phyloP scores from a whole-genome alignment of 2,797 vertebrate genomes.

The Podarcis siculus region DNA sequence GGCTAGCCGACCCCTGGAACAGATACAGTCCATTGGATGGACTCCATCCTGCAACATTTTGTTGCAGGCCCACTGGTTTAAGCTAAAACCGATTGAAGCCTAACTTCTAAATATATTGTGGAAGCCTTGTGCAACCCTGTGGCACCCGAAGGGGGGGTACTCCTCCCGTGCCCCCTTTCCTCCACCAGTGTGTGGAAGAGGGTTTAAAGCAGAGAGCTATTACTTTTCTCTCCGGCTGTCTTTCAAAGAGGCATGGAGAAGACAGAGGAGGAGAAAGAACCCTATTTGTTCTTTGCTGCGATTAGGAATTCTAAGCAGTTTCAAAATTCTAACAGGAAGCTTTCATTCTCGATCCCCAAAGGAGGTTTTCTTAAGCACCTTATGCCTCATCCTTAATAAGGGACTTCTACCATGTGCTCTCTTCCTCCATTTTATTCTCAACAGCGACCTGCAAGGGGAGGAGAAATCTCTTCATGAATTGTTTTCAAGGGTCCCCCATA shows the following conservation, averaged over 20 bases:
- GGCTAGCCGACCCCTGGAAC: background rate
- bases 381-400: background rate
- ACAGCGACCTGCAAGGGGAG: conserved; percentile 7
- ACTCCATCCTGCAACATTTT: background rate
- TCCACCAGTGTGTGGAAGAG: too few relatives aligned
- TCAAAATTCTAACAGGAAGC: background rate
- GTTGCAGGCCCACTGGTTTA: background rate
- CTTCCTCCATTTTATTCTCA: background rate
- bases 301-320: conserved; percentile 2
- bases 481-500: conserved; percentile 49
- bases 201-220: background rate
- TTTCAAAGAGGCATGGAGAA: background rate
- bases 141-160: too few relatives aligned
- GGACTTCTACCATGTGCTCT: conserved; percentile 10
- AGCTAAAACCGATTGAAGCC: background rate
- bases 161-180: background rate
- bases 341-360: background rate
- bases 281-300: conserved; percentile 1
- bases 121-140: background rate
- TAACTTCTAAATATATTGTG: background rate
- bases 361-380: background rate
- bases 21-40: too few relatives aligned
- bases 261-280: background rate
- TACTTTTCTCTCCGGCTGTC: rapidly evolving
- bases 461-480: conserved; percentile 51